phyloP scores from a whole-genome alignment of 2,113 vertebrate species.

The Hemiprocne comata region DNA sequence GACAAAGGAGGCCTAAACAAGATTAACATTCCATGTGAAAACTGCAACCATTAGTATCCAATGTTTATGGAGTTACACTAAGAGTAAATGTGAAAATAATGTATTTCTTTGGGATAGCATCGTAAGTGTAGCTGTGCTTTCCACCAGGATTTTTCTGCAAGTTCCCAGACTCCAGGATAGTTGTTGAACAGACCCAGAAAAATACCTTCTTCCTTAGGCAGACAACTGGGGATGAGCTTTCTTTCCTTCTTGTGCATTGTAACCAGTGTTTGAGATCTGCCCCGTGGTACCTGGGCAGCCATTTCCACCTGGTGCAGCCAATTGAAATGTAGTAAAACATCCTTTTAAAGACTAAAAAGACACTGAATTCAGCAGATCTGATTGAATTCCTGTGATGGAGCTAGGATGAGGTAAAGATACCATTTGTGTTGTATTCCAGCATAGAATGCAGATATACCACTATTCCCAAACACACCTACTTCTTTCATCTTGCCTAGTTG shows the following conservation, averaged over 20 bases:
- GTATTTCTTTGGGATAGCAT: neutral
- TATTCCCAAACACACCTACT: neutral
- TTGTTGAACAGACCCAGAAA: neutral
- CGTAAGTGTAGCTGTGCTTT: neutral
- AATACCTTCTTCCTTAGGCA: neutral
- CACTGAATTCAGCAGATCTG: neutral
- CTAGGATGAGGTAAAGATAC: accelerated
- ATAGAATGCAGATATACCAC: neutral
- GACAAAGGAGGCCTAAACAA: neutral
- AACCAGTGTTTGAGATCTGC: neutral
- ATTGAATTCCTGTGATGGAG: neutral
- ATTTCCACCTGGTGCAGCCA: neutral
- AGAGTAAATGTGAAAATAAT: neutral
- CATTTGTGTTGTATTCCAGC: neutral
- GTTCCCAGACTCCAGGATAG: neutral
- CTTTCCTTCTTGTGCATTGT: neutral
- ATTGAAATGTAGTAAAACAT: neutral
- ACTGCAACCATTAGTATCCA: neutral
- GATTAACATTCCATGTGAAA: neutral
- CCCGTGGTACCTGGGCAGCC: neutral
- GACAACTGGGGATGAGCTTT: neutral
- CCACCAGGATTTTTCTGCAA: neutral
- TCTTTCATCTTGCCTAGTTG: neutral
- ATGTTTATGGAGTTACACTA: neutral
- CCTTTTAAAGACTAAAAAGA: neutral